Base-by-base conservation (phyloP, 2,113 vertebrate species). In the Odontesthes bonariensis region DNA sequence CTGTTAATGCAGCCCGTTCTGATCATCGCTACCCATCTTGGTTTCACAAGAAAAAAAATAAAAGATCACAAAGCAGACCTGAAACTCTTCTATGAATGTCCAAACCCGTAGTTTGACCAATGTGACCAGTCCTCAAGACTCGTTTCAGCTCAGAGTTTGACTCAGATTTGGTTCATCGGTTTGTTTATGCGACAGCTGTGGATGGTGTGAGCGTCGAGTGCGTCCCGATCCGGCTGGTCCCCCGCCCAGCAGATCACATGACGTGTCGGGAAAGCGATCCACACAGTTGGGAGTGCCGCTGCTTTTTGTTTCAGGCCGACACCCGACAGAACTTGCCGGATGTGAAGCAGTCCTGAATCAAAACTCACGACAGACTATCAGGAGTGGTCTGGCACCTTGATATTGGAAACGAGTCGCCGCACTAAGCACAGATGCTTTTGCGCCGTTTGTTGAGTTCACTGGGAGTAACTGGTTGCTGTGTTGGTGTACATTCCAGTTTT, bases 401-500 rank as follows among this genome's bases (percentile, higher is more conserved):
- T 69, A 44, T 14, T 44, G 17, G 46, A 49, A 19, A 19, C 0
- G 17, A 6, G 46, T n/a, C 46, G 1, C 16, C 1, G 17, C 14
- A 19, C 19, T 19, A 8, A 17, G 2, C 78, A 47, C 40, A 6
- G 23, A 42, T 31, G 52, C 57, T 71, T 19, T 12, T n/a, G 14
- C 14, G n/a, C 40, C n/a, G 31, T 51, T 75, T 22, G 47, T 16
- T 53, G 17, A 70, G 14, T 69, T 56, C 46, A 27, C 57, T 9
- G 22, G 65, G 65, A 74, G 68, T 59, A 69, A 75, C 64, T 13
- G 64, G 33, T 67, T 54, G 17, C 23, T 47, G 59, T 51, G 35
- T 69, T 31, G 1, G 51, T 42, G 23, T 63, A 71, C 44, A 63
- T 78, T 83, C 84, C 70, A 79, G 73, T 85, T 84, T 76, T 2